Evolutionary conservation across 2,888 invertebrate genomes (phyloP).

Genomic region (Falcaria lacertinaria): DNA sequence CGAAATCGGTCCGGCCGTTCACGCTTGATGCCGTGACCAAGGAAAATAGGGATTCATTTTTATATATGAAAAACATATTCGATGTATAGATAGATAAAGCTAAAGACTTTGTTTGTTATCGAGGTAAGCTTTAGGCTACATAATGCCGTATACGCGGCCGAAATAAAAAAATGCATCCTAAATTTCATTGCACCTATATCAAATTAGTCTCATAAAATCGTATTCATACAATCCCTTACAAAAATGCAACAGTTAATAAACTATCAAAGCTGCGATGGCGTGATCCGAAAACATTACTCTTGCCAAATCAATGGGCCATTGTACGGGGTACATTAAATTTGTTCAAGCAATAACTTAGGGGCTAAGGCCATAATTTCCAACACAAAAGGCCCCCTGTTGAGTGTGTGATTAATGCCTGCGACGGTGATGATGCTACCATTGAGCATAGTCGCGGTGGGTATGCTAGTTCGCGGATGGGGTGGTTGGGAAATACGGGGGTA

Average conservation of each 20-base stretch:
- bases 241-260: constrained; percentile 4
- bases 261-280: constrained; percentile 33
- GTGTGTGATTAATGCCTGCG: constrained; percentile 49
- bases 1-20: no score
- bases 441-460: neutral
- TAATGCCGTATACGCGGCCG: no score
- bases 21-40: no score
- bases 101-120: no score
- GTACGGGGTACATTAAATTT: constrained; percentile 50
- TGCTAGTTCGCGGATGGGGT: neutral
- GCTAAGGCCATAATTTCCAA: constrained; percentile 40
- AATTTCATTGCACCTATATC: no score
- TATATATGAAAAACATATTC: no score
- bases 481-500: neutral
- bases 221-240: no score
- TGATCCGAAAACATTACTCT: constrained; percentile 43
- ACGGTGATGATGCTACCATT: constrained; percentile 26
- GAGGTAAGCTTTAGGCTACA: no score
- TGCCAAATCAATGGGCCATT: constrained; percentile 54
- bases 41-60: no score
- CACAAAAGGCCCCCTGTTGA: constrained; percentile 56
- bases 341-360: constrained; percentile 45
- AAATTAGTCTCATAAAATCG: no score
- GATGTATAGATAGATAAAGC: no score
- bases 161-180: no score